Percentiles rank a stretch among this genome's conserved stretches.
Conservation (phyloP, 1,140 invertebrate species). For the Chionoecetes opilio region DNA sequence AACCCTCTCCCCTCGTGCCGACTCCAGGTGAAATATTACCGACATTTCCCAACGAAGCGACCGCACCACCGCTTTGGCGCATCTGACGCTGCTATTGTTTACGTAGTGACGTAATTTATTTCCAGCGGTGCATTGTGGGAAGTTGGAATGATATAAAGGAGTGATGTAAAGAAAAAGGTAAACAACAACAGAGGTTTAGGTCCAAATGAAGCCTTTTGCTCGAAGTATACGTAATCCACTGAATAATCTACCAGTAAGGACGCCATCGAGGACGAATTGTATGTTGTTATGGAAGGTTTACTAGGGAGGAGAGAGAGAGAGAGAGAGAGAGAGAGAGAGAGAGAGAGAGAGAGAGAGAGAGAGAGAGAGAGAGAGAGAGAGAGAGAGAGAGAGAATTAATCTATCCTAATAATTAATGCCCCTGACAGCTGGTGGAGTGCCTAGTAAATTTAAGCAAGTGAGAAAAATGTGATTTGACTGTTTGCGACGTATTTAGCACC, state of each 20-base stretch:
- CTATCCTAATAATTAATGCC: no score
- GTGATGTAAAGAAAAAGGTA: no score
- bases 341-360: conserved; percentile 51
- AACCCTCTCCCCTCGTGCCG: not conserved
- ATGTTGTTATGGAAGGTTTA: no score
- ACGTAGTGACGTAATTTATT: not conserved
- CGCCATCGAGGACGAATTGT: no score
- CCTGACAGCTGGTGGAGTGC: no score
- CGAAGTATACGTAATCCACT: no score
- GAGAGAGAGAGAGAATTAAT: conserved; percentile 3
- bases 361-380: conserved; percentile 44
- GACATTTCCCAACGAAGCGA: not conserved
- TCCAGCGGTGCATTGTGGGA: conserved; percentile 11
- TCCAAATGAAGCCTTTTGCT: no score
- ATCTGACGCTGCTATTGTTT: not conserved
- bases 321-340: conserved; percentile 53
- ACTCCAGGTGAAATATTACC: conserved; percentile 14
- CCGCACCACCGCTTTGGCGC: not conserved
- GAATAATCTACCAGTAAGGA: no score
- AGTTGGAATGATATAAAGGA: not conserved
- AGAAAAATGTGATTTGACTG: not conserved
- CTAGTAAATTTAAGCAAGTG: no score
- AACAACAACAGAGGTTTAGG: no score
- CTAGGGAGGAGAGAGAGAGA: conserved; percentile 23
- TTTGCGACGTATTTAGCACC: no score